Evolutionary conservation across 2,797 vertebrate genomes (phyloP).

Genomic region (Corythornis leucogaster): DNA sequence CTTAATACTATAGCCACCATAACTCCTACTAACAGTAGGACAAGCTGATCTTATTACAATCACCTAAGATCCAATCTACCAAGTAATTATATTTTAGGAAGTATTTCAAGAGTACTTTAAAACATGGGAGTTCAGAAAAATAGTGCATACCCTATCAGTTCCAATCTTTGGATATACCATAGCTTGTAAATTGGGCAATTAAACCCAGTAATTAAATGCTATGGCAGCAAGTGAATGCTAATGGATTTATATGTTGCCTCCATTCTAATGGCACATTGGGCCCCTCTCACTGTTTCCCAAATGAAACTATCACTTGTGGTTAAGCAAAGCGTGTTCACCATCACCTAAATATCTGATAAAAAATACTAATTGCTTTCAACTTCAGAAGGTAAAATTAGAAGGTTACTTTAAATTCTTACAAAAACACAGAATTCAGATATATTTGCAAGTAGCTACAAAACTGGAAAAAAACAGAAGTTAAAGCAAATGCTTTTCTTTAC

Average conservation of each 20-base stretch:
- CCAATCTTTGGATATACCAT: not conserved
- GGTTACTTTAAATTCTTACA: not conserved
- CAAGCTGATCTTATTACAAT: not conserved
- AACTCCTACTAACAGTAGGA: not conserved
- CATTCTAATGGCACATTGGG: not conserved
- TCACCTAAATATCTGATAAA: not conserved
- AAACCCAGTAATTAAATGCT: not conserved
- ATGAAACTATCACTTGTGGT: not conserved
- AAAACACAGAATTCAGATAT: not conserved
- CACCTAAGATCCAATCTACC: not conserved
- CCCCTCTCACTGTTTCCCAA: not conserved
- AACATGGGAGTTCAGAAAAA: not conserved
- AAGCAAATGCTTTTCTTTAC: not conserved
- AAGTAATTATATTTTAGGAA: not conserved
- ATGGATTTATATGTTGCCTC: not conserved
- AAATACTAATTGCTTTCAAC: not conserved
- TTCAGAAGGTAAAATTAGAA: not conserved
- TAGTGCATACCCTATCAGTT: not conserved
- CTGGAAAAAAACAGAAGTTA: not conserved
- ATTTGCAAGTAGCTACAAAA: not conserved
- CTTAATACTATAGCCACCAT: not conserved
- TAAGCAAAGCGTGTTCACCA: not conserved
- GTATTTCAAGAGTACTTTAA: not conserved
- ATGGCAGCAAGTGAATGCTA: not conserved
- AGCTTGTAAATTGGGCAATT: not conserved